Percentiles rank a stretch among this genome's conserved stretches.
Conservation (phyloP, 2,113 vertebrate species). For the Malurus alboscapulatus region DNA sequence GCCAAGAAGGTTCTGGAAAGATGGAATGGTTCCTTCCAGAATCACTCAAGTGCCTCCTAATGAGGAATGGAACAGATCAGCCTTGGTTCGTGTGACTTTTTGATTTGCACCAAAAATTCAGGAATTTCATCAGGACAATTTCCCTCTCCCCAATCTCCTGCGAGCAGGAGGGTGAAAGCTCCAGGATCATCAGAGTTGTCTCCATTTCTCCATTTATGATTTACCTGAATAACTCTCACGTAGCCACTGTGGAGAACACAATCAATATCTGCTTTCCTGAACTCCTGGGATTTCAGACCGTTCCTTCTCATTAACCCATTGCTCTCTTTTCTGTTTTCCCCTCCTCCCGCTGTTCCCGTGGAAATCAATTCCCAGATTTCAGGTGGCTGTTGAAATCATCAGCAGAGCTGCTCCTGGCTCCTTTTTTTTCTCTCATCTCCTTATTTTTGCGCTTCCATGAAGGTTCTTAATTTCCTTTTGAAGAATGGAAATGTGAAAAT, state of each 20-base stretch:
- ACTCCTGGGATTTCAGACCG: slow-evolving; percentile 31
- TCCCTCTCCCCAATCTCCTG: not conserved
- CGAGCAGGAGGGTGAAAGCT: not conserved
- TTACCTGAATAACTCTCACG: slow-evolving; percentile 12
- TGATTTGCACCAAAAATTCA: not conserved
- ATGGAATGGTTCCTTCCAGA: not conserved
- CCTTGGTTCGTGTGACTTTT: not conserved
- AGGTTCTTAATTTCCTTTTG: not conserved
- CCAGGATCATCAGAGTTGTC: not conserved
- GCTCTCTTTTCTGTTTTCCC: slow-evolving; percentile 12
- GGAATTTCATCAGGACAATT: not conserved
- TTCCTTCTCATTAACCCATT: slow-evolving; percentile 36
- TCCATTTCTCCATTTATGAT: not conserved
- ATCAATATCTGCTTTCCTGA: slow-evolving; percentile 46
- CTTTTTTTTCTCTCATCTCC: not conserved
- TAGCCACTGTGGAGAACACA: not conserved
- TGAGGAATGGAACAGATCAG: not conserved
- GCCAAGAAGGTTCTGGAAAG: not conserved
- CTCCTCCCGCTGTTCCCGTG: slow-evolving; percentile 13
- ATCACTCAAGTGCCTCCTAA: not conserved
- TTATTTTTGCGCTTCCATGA: not conserved
- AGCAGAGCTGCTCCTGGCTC: not conserved
- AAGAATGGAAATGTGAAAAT: not conserved
- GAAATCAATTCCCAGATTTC: slow-evolving; percentile 21
- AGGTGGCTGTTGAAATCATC: not conserved